Percentiles rank a stretch among this genome's conserved stretches.
phyloP scores from a whole-genome alignment of 30 jellyfish, hydroid and myxozoan genomes.

The Hydractinia echinata region DNA sequence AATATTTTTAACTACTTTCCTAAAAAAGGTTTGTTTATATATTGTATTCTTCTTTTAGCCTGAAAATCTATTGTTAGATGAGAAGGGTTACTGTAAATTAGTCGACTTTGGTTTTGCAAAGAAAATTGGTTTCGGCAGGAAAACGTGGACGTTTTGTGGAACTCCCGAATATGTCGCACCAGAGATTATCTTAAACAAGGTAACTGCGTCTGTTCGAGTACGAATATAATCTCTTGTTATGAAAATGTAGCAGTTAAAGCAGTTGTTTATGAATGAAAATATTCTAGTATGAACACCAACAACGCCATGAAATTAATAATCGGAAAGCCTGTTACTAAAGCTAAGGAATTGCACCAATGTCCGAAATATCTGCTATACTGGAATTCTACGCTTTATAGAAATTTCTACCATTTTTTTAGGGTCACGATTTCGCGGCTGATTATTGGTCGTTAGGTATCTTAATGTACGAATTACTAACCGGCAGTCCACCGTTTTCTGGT shows the following conservation, averaged over 20 bases:
- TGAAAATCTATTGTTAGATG: conserved; percentile 85
- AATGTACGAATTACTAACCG: conserved; percentile 96
- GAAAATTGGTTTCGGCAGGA: conserved; percentile 96
- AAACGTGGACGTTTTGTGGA: conserved; percentile 99
- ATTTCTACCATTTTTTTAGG: conserved; percentile 37
- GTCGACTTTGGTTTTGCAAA: conserved; percentile 97
- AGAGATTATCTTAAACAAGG: conserved; percentile 91
- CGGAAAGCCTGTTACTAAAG: too few species aligned
- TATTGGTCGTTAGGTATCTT: conserved; percentile 98
- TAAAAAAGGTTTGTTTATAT: neutral
- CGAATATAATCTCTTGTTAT: too few species aligned
- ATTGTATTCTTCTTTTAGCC: conserved; percentile 52
- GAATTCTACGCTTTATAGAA: neutral
- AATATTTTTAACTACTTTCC: neutral
- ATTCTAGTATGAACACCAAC: too few species aligned
- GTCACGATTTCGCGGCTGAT: conserved; percentile 99
- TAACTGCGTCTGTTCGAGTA: neutral
- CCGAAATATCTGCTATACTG: too few species aligned
- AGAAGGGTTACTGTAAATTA: conserved; percentile 85
- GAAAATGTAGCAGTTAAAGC: too few species aligned
- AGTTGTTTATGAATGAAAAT: too few species aligned
- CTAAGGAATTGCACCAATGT: too few species aligned
- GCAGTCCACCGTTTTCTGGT: conserved; percentile 99
- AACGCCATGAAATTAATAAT: too few species aligned
- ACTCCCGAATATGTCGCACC: conserved; percentile 99